Evolutionary conservation across 2,797 vertebrate genomes (phyloP).

Genomic region (Cuculus canorus): DNA sequence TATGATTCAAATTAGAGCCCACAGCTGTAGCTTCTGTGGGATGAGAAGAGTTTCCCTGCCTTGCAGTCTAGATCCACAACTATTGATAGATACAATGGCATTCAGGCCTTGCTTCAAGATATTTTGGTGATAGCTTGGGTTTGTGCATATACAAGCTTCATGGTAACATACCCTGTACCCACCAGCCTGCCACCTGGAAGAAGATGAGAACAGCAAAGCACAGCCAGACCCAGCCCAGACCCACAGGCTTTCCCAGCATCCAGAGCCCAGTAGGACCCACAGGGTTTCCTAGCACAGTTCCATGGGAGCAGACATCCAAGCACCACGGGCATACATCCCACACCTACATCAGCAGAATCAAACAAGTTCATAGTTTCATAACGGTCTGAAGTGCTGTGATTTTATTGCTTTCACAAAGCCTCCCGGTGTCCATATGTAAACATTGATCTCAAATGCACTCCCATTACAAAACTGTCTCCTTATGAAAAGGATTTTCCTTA

Average conservation of each 20-base stretch:
- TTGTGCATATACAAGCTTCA: rapidly evolving
- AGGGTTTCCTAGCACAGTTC: too few relatives aligned
- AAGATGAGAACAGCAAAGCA: rapidly evolving
- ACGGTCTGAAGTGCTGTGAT: neutral
- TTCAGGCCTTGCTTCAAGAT: rapidly evolving
- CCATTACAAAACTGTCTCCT: neutral
- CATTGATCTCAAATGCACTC: neutral
- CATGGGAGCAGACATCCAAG: rapidly evolving
- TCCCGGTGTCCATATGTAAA: neutral
- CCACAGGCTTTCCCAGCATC: rapidly evolving
- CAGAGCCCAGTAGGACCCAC: neutral
- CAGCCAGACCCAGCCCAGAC: rapidly evolving
- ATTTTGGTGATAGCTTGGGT: rapidly evolving
- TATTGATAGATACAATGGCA: rapidly evolving
- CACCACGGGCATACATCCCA: rapidly evolving
- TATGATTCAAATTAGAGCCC: neutral
- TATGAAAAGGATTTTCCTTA: neutral
- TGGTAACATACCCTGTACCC: rapidly evolving
- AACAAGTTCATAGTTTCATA: neutral
- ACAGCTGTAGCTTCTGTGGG: too few relatives aligned
- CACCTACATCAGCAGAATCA: neutral
- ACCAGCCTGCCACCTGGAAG: rapidly evolving
- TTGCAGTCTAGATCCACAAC: rapidly evolving
- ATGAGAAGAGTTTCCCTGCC: too few relatives aligned
- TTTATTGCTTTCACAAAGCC: neutral